These are phyloP conservation scores for Melitaea athalia DNA, from an alignment of 2,888 invertebrate genomes.

Conservation along the genomic window DNA sequence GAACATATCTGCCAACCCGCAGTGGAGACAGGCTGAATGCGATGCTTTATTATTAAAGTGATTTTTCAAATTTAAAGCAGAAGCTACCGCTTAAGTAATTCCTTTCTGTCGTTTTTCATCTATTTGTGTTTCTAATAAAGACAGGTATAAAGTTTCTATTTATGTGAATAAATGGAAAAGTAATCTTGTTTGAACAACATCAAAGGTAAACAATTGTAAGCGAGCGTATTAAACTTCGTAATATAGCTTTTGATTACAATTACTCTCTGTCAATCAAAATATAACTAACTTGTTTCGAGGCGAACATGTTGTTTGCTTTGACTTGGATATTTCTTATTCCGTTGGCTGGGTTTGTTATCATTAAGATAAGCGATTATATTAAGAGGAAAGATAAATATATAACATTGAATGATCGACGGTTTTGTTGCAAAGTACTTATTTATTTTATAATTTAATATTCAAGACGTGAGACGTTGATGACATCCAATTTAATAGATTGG, in stretches of 20 bases:
- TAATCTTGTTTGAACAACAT: conserved; percentile 25
- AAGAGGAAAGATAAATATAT: not conserved
- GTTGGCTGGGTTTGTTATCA: conserved; percentile 15
- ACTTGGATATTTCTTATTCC: conserved; percentile 23
- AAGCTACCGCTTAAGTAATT: not conserved
- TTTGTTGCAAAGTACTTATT: too few relatives aligned
- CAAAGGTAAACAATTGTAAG: conserved; percentile 26
- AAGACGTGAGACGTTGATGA: not conserved
- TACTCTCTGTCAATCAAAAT: conserved; percentile 28
- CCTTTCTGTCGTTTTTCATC: not conserved
- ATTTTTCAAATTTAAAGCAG: not conserved
- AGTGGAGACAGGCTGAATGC: too few relatives aligned
- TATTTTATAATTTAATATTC: too few relatives aligned
- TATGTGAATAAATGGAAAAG: conserved; percentile 26
- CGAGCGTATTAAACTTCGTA: conserved; percentile 34
- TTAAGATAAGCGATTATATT: conserved; percentile 5
- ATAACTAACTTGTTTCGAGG: conserved; percentile 23
- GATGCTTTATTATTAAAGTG: not conserved
- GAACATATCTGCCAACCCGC: too few relatives aligned
- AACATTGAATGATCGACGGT: not conserved
- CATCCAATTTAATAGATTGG: not conserved
- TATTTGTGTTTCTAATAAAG: not conserved
- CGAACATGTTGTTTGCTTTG: conserved; percentile 16
- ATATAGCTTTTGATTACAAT: conserved; percentile 34
- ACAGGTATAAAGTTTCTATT: conserved; percentile 19